phyloP scores from a whole-genome alignment of 2,113 vertebrate genomes.

The Eurypyga helias region DNA sequence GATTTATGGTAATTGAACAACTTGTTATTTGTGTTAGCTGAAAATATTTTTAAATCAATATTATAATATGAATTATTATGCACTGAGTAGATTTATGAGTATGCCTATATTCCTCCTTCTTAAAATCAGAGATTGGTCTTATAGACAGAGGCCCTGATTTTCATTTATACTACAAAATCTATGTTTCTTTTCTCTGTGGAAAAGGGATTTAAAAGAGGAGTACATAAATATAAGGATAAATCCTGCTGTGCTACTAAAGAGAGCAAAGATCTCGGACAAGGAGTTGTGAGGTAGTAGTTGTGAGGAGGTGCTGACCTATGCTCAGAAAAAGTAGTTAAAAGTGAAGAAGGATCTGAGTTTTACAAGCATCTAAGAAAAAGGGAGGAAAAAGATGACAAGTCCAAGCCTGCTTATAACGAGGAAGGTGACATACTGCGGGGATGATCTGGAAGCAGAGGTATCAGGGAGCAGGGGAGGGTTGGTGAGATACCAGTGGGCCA shows the following conservation, averaged over 20 bases:
- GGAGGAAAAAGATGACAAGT: neutral
- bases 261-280: neutral
- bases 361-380: neutral
- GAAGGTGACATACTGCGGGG: neutral
- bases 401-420: neutral
- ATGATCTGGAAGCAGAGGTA: neutral
- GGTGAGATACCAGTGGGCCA: neutral
- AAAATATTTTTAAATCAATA: neutral
- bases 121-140: neutral
- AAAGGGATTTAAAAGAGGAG: neutral
- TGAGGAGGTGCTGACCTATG: neutral
- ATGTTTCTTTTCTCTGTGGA: neutral
- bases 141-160: neutral
- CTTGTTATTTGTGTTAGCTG: neutral
- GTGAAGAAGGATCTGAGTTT: neutral
- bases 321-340: neutral
- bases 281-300: neutral
- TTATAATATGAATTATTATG: neutral
- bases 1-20: neutral
- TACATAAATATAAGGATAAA: neutral
- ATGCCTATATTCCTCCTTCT: neutral
- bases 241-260: neutral
- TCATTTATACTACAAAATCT: neutral
- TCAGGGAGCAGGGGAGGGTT: fast-evolving
- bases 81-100: neutral